Evolutionary conservation across 2,113 vertebrate genomes (phyloP), one percentile per base, ranked within the genome.

Genomic region (Scatophagus argus): DNA sequence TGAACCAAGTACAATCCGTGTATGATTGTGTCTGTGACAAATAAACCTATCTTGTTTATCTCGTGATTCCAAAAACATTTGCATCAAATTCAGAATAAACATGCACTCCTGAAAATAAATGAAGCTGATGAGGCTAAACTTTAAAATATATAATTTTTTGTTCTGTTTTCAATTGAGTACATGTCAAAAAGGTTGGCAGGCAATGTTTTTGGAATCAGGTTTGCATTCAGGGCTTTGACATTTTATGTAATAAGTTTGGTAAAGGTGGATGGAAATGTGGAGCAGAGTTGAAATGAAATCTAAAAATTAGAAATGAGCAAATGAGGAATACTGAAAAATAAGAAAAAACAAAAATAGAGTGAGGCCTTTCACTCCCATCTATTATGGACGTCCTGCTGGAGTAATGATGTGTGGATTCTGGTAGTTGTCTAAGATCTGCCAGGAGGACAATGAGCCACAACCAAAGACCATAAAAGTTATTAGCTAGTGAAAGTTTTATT

Each of bases 401-500:
- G 27, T n/a, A 41, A 27, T 32, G 21, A 60, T 55, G 9, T 25
- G 59, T 25, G 7, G 11, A 12, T 39, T 31, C 63, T 38, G 62
- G 11, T 7, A 6, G 1, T 38, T 31, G 23, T 39, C 4, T 0
- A n/a, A 38, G 14, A 63, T 17, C 47, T 23, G 36, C 13, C 13
- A 29, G 5, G 68, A 74, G 4, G 17, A 67, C 39, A 83, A 81
- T 49, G 63, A 91, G 32, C 44, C 67, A 77, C 38, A 67, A 61
- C 32, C 38, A 82, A 74, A 87, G 25, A 56, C 63, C 5, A 69
- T 64, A 31, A 83, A 63, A 27, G 67, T 72, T 66, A 81, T 84
- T 64, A 79, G 79, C 51, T 58, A 79, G 79, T 90, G 69, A 89
- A 87, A 77, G 58, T 75, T 88, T 91, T 89, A 88, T 91, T 90